phyloP scores from a whole-genome alignment of 2,888 invertebrate species.

The Dioctria linearis region DNA sequence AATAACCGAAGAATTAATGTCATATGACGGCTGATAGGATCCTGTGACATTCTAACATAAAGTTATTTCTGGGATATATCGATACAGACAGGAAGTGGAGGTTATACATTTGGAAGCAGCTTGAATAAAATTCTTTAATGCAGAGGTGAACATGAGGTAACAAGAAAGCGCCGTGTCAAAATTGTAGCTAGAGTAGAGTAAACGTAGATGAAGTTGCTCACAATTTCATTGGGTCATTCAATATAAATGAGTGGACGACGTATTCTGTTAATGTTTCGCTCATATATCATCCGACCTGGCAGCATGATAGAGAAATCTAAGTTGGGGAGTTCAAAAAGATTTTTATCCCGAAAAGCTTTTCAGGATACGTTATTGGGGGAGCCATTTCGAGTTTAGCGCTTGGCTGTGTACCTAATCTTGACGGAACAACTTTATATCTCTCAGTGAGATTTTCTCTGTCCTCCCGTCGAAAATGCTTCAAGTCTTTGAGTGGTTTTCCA shows the following conservation, averaged over 20 bases:
- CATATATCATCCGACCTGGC: constrained; percentile 48
- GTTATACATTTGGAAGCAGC: neutral
- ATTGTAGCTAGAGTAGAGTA: too few relatives aligned
- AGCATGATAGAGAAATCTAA: constrained; percentile 47
- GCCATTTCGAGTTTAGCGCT: constrained; percentile 25
- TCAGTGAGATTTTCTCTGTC: constrained; percentile 21
- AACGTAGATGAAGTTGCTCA: neutral
- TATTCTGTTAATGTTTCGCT: constrained; percentile 32
- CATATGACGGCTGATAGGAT: constrained; percentile 27
- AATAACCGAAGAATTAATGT: constrained; percentile 45
- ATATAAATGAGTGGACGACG: constrained; percentile 30
- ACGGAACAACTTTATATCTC: constrained; percentile 36
- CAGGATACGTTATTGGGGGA: constrained; percentile 2
- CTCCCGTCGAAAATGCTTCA: constrained; percentile 41
- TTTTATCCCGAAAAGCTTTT: constrained; percentile 22
- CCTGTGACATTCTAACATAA: neutral
- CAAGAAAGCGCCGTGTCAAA: neutral
- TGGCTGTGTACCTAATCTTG: constrained; percentile 17
- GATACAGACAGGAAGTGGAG: constrained; percentile 7
- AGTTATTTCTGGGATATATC: neutral
- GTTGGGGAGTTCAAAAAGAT: constrained; percentile 22
- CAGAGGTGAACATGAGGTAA: constrained; percentile 44
- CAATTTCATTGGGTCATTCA: constrained; percentile 11
- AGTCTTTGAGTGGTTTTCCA: constrained; percentile 55
- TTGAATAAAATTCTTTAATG: constrained; percentile 34